phyloP scores from a whole-genome alignment of 1,140 invertebrate genomes.

The Drosophila pallidifrons region DNA sequence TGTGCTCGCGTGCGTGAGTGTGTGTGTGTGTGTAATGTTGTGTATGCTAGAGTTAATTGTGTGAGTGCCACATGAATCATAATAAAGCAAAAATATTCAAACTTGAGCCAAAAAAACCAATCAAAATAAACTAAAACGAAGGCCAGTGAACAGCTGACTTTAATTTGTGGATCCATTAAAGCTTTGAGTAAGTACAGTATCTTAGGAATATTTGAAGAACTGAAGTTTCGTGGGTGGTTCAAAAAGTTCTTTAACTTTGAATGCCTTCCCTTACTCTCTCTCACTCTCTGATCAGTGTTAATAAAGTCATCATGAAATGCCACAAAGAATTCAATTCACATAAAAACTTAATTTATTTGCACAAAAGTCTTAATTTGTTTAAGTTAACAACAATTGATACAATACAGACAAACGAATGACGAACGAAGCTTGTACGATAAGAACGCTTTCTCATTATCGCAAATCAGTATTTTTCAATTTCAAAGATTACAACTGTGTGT shows the following conservation, averaged over 20 bases:
- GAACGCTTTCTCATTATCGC: conserved; percentile 5
- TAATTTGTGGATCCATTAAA: conserved; percentile 1
- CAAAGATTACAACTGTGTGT: conserved; percentile 1
- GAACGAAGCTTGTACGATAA: not conserved
- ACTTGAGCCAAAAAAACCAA: not conserved
- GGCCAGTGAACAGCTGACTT: conserved; percentile 1
- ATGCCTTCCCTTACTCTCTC: too few species aligned
- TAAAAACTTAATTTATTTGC: not conserved
- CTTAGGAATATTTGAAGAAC: not conserved
- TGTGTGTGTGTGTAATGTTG: conserved; percentile 2
- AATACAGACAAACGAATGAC: not conserved
- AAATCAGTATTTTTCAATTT: conserved; percentile 14
- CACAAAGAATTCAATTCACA: not conserved
- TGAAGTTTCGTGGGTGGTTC: not conserved
- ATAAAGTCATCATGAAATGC: too few species aligned
- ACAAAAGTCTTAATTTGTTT: not conserved
- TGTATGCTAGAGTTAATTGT: not conserved
- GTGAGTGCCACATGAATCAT: conserved; percentile 19
- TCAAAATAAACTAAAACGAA: conserved; percentile 1
- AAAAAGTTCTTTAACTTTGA: not conserved
- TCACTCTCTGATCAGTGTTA: too few species aligned
- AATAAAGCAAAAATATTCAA: conserved; percentile 1
- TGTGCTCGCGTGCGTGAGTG: conserved; percentile 1
- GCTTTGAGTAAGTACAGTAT: conserved; percentile 6
- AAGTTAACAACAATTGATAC: not conserved